Percentiles rank a stretch among this genome's conserved stretches.
phyloP scores from a whole-genome alignment of 1,140 invertebrate species.

The Pygmarrhopalites habei region DNA sequence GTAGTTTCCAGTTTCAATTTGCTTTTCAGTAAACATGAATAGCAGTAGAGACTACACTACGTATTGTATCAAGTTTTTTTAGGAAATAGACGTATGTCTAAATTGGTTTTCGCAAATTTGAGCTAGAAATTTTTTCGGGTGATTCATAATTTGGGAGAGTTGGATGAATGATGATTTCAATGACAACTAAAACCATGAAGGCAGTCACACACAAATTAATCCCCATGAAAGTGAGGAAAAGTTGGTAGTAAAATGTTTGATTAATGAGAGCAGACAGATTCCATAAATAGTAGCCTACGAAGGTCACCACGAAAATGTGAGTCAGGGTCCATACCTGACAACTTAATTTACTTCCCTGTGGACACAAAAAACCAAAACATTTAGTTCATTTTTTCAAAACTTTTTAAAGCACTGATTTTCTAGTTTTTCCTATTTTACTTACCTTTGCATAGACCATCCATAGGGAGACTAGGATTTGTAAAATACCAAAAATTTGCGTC shows the following conservation, averaged over 20 bases:
- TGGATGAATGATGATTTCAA: constrained; percentile 25
- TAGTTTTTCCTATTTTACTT: not conserved
- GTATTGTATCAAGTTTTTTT: too few relatives aligned
- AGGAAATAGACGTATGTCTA: too few relatives aligned
- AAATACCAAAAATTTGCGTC: constrained; percentile 7
- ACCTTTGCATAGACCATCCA: constrained; percentile 22
- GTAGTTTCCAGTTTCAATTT: too few relatives aligned
- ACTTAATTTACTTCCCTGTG: constrained; percentile 4
- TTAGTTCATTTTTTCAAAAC: too few relatives aligned
- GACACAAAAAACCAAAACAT: not conserved
- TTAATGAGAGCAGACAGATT: constrained; percentile 13
- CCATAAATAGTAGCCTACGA: constrained; percentile 15
- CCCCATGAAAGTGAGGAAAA: constrained; percentile 19
- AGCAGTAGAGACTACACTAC: too few relatives aligned
- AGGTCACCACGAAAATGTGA: constrained; percentile 13
- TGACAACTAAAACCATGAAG: constrained; percentile 24
- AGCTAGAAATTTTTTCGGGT: not conserved
- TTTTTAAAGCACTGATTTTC: not conserved
- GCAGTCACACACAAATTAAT: constrained; percentile 19
- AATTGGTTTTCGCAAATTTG: not conserved
- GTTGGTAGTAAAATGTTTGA: constrained; percentile 11
- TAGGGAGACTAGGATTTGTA: constrained; percentile 18
- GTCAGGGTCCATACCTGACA: constrained; percentile 10
- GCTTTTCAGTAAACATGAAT: too few relatives aligned
- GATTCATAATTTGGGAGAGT: not conserved